Base-by-base conservation (phyloP, 2,888 invertebrate genomes). In the Norana najaformis region DNA sequence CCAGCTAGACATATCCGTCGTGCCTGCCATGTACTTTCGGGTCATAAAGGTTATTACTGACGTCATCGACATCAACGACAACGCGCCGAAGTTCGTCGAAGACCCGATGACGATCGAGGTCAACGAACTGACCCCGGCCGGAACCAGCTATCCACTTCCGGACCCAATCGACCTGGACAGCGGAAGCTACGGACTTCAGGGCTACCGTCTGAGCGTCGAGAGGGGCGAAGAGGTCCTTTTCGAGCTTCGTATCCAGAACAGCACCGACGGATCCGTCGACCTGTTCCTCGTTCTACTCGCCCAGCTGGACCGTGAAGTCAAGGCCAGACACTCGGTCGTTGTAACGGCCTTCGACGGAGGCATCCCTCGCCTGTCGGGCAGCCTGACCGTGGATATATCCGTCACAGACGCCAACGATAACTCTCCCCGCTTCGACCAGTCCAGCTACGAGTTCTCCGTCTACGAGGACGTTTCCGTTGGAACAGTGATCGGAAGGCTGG, bases 311-410 rank as follows among this genome's bases (percentile, higher is more conserved):
- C 89, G 85, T 30, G 89, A 89, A 39, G 35, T 35, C 34, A 37
- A 35, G 47, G 85, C 16, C 83, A 34, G 30, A 23, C 83, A 89
- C 47, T 35, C 38, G 16, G 83, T 89, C 11, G 85, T 83, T 3
- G 89, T 89, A 23, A 89, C 89, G 37, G 89, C 89, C 23, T 89
- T 38, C 38, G 89, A 89, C 34, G 89, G 89, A 23, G 89, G 89
- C 11, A 89, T 38, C 34, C 89, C 83, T 37, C 83, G 83, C 30
- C 37, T 36, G 14, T 83, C 83, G 23, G 89, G 89, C 5, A 35
- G 37, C 37, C 30, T 89, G 30, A 37, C 69, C 36, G 37, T 89
- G 3, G 89, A 89, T 16, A 89, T 89, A 30, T 30, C 30, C n/a
- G 39, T 89, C 0, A 35, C 34, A 1, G 89, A 89, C 89, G 89